phyloP scores from a whole-genome alignment of 1,140 invertebrate genomes.

The Lepidotrigona ventralis region DNA sequence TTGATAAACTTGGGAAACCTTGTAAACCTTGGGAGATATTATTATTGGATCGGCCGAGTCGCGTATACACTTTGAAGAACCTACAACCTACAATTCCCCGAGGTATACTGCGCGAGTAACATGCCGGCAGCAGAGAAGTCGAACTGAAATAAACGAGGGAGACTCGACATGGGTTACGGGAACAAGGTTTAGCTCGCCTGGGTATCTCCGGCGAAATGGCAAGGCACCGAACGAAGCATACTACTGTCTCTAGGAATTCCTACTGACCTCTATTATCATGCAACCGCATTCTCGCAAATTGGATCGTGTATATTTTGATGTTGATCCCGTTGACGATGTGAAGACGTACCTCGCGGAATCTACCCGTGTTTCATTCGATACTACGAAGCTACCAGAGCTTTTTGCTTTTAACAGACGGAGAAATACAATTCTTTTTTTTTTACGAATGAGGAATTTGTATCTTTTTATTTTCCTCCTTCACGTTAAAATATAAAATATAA shows the following conservation, averaged over 20 bases:
- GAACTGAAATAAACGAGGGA: constrained; percentile 63
- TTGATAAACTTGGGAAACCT: constrained; percentile 19
- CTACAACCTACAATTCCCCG: constrained; percentile 33
- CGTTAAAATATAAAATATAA: too few species aligned
- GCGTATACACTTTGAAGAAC: constrained; percentile 39
- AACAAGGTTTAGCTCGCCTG: constrained; percentile 46
- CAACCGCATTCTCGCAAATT: constrained; percentile 2
- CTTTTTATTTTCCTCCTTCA: neutral
- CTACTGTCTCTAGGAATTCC: constrained; percentile 41
- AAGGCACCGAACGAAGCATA: neutral
- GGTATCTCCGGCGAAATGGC: constrained; percentile 50
- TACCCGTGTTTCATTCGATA: neutral
- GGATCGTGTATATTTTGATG: neutral
- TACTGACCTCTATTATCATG: constrained; percentile 53
- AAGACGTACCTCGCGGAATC: too few species aligned
- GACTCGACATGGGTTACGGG: constrained; percentile 49
- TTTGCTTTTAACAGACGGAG: too few species aligned
- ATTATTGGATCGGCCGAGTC: constrained; percentile 49
- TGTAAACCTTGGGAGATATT: constrained; percentile 5
- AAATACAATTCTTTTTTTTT: neutral
- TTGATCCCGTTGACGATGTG: neutral
- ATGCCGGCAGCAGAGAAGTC: constrained; percentile 31
- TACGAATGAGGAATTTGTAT: neutral
- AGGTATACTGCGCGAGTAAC: constrained; percentile 25
- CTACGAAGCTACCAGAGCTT: neutral